Evolutionary conservation across 2,888 invertebrate species (phyloP).

Genomic region (Nemoura dubitans): DNA sequence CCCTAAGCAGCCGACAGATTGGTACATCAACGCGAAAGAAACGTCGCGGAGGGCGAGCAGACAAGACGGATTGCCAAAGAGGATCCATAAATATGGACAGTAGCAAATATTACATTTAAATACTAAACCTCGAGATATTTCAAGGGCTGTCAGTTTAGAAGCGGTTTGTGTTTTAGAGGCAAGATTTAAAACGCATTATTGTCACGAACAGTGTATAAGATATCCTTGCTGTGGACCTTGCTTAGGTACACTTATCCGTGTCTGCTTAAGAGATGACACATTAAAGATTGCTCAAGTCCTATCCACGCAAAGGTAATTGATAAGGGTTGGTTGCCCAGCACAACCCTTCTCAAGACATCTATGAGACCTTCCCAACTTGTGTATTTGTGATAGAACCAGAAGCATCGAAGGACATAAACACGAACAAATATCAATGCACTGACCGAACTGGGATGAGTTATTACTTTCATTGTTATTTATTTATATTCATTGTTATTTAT

Average conservation of each 20-base stretch:
- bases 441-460: too few relatives aligned
- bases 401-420: too few relatives aligned
- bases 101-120: neutral
- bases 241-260: neutral
- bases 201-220: neutral
- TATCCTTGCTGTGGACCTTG: neutral
- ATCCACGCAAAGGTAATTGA: neutral
- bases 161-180: neutral
- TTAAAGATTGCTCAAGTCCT: conserved; percentile 12
- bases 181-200: neutral
- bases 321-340: neutral
- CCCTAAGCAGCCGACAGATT: conserved; percentile 38
- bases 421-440: too few relatives aligned
- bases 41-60: neutral
- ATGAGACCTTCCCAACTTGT: neutral
- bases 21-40: conserved; percentile 40
- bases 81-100: neutral
- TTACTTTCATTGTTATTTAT: too few relatives aligned
- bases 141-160: neutral
- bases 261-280: neutral
- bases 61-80: conserved; percentile 18
- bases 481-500: too few relatives aligned
- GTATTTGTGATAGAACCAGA: neutral
- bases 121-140: neutral
- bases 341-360: conserved; percentile 2